These are phyloP conservation scores for Heliothis subflexa DNA, from an alignment of 1,140 invertebrate genomes.

Conservation along the genomic window DNA sequence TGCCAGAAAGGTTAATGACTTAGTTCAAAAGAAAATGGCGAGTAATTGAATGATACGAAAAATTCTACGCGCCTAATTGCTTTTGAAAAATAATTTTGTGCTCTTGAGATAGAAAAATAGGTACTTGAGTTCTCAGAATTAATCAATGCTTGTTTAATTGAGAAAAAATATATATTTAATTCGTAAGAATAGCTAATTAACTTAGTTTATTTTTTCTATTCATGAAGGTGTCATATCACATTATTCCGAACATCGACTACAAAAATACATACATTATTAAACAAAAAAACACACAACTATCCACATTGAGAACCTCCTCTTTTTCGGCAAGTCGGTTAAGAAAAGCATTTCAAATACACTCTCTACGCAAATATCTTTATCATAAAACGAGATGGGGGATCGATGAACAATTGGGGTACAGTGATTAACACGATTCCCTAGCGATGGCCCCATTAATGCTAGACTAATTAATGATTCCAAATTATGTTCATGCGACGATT, in stretches of 20 bases:
- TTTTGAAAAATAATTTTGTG: background rate
- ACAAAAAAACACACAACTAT: too few species aligned
- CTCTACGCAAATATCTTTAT: background rate
- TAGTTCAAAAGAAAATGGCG: background rate
- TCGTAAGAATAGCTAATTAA: too few species aligned
- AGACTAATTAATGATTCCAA: slow-evolving; percentile 51
- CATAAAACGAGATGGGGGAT: slow-evolving; percentile 37
- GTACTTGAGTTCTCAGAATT: too few species aligned
- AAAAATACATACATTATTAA: too few species aligned
- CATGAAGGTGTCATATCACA: too few species aligned
- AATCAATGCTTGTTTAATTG: too few species aligned
- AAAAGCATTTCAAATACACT: background rate
- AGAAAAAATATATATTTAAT: too few species aligned
- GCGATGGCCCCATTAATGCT: slow-evolving; percentile 48
- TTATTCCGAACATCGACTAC: too few species aligned
- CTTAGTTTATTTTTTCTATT: too few species aligned
- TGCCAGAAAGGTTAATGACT: slow-evolving; percentile 1
- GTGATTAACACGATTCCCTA: slow-evolving; percentile 52
- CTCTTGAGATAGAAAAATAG: too few species aligned
- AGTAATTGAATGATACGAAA: background rate
- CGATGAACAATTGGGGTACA: slow-evolving; percentile 51
- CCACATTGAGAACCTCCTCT: too few species aligned
- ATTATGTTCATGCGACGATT: slow-evolving; percentile 42
- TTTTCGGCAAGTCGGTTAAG: too few species aligned
- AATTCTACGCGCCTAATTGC: background rate